Base-by-base conservation (phyloP, 2,888 invertebrate genomes). In the Drosophila bunnanda region DNA sequence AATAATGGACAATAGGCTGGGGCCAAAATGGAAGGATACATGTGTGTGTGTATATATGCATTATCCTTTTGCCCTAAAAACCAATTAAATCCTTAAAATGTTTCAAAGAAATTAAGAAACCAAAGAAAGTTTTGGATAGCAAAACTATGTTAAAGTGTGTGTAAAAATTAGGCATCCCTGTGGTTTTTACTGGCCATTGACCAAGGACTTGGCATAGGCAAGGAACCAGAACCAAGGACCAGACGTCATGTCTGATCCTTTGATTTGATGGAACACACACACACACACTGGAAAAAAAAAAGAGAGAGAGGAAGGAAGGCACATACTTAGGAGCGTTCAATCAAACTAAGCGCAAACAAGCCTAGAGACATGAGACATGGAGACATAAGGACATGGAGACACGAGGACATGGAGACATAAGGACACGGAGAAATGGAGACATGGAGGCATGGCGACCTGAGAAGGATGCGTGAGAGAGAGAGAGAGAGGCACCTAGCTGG, bases 281-380 rank as follows among this genome's bases (percentile, higher is more conserved):
- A 60, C 52, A 17, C 30, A 50, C 43, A 32, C 43, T 9, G 41
- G 38, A 32, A 20, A 46, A 25, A 60, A 32, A 38, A 48, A 12
- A 52, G 36, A 22, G 30, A 50, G 30, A 17, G 30, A 17, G 48
- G 6, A 20, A 13, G 13, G 4, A 2, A 44, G 58, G 44, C 74
- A 48, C 65, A 79, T 67, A 71, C 56, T 67, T 75, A 41, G 41
- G 58, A 80, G 83, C 68, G 81, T 77, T 88, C 89, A 88, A 88
- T 88, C 83, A 88, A 83, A 87, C 87, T 78, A 72, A 88, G 68
- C 84, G 70, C 88, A 86, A 80, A 88, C 82, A 83, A 77, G 64
- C 46, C 67, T 28, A 67, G 75, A 75, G 75, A 67, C 72, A 72
- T 69, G 61, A 62, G 64, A 46, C 56, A 67, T 32, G 66, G 52